Conservation (phyloP, 2,888 invertebrate genomes). For the Drosophila bunnanda region DNA sequence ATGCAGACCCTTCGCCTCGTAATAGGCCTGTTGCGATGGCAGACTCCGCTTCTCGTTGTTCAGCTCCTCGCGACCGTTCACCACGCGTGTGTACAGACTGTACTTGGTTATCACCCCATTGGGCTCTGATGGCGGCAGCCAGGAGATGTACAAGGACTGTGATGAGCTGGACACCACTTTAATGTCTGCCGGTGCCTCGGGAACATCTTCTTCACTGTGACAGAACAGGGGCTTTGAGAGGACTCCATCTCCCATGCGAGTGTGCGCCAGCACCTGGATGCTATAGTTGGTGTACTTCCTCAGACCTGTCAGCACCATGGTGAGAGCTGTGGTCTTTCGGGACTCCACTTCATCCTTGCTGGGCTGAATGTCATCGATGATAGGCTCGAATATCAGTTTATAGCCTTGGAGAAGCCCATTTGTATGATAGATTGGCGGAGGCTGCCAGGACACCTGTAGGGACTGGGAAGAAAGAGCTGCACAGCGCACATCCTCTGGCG, state of each 20-base stretch:
- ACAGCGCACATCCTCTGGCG: constrained; percentile 92
- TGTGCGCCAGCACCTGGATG: constrained; percentile 91
- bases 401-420: constrained; percentile 92
- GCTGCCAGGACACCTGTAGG: constrained; percentile 92
- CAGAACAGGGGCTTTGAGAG: constrained; percentile 89
- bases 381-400: constrained; percentile 89
- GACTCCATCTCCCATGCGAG: constrained; percentile 91
- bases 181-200: constrained; percentile 91
- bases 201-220: constrained; percentile 92
- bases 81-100: constrained; percentile 89
- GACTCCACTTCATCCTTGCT: constrained; percentile 87
- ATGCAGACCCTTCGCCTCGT: constrained; percentile 89
- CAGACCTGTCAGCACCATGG: constrained; percentile 89
- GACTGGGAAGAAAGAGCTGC: constrained; percentile 90
- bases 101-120: constrained; percentile 92
- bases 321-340: constrained; percentile 89
- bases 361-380: constrained; percentile 86
- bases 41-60: constrained; percentile 89
- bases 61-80: constrained; percentile 89
- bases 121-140: constrained; percentile 90
- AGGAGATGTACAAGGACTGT: constrained; percentile 90
- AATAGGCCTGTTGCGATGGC: constrained; percentile 88
- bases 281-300: constrained; percentile 93
- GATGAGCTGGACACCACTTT: constrained; percentile 91
- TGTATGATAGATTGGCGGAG: constrained; percentile 89